These are phyloP conservation scores for Tyria jacobaeae DNA, from an alignment of 2,888 invertebrate genomes.

Conservation along the genomic window DNA sequence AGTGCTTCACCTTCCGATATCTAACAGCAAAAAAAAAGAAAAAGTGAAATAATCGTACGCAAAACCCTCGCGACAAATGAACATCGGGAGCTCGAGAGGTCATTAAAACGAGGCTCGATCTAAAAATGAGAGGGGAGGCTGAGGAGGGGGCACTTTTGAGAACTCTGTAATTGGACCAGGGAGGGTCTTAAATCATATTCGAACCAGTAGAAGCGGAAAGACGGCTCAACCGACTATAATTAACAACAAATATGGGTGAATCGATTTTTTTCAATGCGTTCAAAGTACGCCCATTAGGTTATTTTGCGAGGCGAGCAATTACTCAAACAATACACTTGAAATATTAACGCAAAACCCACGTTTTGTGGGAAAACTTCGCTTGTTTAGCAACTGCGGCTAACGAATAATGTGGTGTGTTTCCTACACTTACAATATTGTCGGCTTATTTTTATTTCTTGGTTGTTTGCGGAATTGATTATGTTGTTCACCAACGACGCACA, in stretches of 20 bases:
- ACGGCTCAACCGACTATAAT: slow-evolving; percentile 84
- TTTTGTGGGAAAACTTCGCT: slow-evolving; percentile 81
- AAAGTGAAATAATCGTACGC: slow-evolving; percentile 81
- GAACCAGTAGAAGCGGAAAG: slow-evolving; percentile 83
- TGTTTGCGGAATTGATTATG: slow-evolving; percentile 80
- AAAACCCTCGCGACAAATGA: slow-evolving; percentile 85
- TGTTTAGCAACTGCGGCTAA: slow-evolving; percentile 76
- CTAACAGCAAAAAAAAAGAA: slow-evolving; percentile 70
- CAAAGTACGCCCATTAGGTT: slow-evolving; percentile 73
- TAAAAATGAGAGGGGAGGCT: slow-evolving; percentile 79
- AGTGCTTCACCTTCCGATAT: slow-evolving; percentile 65
- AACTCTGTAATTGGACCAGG: slow-evolving; percentile 85
- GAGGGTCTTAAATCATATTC: slow-evolving; percentile 85
- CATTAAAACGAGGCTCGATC: slow-evolving; percentile 85
- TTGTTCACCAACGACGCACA: slow-evolving; percentile 72
- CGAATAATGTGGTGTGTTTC: slow-evolving; percentile 70
- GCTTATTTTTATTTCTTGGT: slow-evolving; percentile 61
- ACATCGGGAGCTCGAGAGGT: slow-evolving; percentile 85
- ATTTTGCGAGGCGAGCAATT: slow-evolving; percentile 77
- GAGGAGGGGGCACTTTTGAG: slow-evolving; percentile 75
- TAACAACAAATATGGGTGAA: slow-evolving; percentile 86
- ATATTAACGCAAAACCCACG: slow-evolving; percentile 76
- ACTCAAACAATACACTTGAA: slow-evolving; percentile 77
- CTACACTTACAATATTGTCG: slow-evolving; percentile 66
- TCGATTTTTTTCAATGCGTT: slow-evolving; percentile 74